These are phyloP conservation scores for Neomorphus geoffroyi DNA, from an alignment of 2,797 vertebrate genomes.

Conservation along the genomic window DNA sequence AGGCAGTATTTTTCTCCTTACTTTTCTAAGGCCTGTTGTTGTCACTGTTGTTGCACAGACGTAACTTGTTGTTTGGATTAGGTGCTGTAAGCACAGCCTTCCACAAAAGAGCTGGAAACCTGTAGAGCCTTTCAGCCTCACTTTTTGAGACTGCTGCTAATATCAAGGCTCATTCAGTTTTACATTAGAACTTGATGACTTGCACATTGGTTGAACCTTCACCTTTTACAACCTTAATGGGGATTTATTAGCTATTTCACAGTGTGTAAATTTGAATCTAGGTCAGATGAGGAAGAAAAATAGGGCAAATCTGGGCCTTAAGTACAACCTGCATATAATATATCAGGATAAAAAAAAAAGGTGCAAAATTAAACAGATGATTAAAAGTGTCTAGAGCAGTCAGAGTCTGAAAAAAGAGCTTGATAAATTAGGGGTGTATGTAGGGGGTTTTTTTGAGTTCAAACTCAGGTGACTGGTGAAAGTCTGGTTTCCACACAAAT, in stretches of 20 bases:
- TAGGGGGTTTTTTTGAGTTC: not conserved
- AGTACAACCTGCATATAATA: conserved; percentile 74
- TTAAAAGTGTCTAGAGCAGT: conserved; percentile 70
- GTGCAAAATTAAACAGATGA: conserved; percentile 73
- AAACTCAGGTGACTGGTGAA: conserved; percentile 62
- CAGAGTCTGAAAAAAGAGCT: conserved; percentile 58
- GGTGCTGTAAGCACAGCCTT: conserved; percentile 24
- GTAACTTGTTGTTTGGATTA: conserved; percentile 14
- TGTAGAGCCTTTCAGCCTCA: conserved; percentile 49
- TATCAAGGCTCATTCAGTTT: conserved; percentile 80
- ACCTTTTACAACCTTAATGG: conserved; percentile 82
- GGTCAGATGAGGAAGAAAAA: conserved; percentile 78
- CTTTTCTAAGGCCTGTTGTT: not conserved
- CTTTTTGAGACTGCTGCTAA: conserved; percentile 71
- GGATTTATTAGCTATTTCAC: conserved; percentile 83
- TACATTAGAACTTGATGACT: conserved; percentile 80
- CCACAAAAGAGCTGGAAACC: conserved; percentile 54
- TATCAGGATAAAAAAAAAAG: conserved; percentile 62
- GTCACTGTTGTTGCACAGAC: not conserved
- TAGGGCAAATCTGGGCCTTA: conserved; percentile 71
- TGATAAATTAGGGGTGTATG: conserved; percentile 63
- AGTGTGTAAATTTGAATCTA: conserved; percentile 83
- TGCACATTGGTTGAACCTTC: conserved; percentile 78
- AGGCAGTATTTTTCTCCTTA: not conserved
- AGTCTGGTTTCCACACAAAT: conserved; percentile 63